These are phyloP conservation scores for Maniola jurtina DNA, from an alignment of 1,140 invertebrate genomes.

Conservation along the genomic window DNA sequence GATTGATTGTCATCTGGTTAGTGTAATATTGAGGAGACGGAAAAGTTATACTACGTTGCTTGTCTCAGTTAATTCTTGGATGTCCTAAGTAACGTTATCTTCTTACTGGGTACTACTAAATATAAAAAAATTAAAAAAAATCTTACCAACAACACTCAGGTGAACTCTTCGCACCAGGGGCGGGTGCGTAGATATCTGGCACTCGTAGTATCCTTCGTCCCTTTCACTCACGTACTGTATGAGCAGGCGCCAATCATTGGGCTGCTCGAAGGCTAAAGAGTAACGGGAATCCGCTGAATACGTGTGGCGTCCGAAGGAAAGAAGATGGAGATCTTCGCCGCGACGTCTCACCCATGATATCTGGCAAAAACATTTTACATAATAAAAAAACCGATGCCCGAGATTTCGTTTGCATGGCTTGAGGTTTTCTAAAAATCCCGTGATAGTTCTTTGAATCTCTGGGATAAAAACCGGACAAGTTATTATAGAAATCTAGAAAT, in stretches of 20 bases:
- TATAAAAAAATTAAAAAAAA: no score
- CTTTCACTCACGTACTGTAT: constrained; percentile 86
- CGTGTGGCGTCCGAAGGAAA: constrained; percentile 87
- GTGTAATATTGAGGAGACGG: no score
- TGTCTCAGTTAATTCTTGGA: neutral
- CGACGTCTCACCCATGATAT: constrained; percentile 89
- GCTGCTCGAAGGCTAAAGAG: constrained; percentile 84
- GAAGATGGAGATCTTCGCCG: constrained; percentile 85
- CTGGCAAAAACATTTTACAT: constrained; percentile 30
- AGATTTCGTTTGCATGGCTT: no score
- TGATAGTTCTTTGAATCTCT: no score
- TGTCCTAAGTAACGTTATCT: no score
- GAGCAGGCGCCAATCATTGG: constrained; percentile 89
- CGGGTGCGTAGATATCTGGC: constrained; percentile 89
- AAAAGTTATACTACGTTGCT: neutral
- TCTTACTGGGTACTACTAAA: no score
- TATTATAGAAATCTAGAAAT: no score
- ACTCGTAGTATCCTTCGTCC: constrained; percentile 88
- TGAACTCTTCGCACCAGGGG: constrained; percentile 85
- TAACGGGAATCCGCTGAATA: constrained; percentile 89
- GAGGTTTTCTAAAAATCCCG: no score
- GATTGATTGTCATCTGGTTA: no score
- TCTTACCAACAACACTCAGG: constrained; percentile 87
- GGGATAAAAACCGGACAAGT: no score
- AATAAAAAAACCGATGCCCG: no score